Base-by-base conservation (phyloP, 2,888 invertebrate genomes). In the Flexamia atlantica region DNA sequence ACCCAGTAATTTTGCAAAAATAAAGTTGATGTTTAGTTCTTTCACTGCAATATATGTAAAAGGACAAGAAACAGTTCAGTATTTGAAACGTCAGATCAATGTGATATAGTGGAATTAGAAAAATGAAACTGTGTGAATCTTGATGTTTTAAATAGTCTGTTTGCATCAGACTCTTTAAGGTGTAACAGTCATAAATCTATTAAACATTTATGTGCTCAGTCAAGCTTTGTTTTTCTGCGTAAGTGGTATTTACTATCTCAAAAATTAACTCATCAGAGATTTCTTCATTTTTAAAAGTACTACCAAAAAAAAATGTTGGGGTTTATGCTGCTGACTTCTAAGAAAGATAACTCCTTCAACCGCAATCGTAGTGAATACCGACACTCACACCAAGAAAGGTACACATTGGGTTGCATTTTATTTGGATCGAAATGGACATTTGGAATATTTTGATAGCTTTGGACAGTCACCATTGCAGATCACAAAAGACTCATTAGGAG, bases 391-490 rank as follows among this genome's bases (percentile, higher is more conserved):
- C 30, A 68, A 28, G 28, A 9, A n/a, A n/a, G n/a, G n/a, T n/a
- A n/a, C n/a, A n/a, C n/a, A n/a, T n/a, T n/a, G n/a, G n/a, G n/a
- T n/a, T n/a, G n/a, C n/a, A n/a, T n/a, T n/a, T n/a, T n/a, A n/a
- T n/a, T n/a, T n/a, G n/a, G n/a, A n/a, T n/a, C n/a, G n/a, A n/a
- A n/a, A n/a, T n/a, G n/a, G n/a, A n/a, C n/a, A n/a, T n/a, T n/a
- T n/a, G n/a, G n/a, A 68, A 25, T 68, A 28, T 68, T 68, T 68
- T 28, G 68, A 68, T 28, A 68, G 68, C 28, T 68, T 28, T 28
- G 68, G 68, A 28, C 28, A 23, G 28, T 9, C 30, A 23, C 68
- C 68, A 5, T 68, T 28, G 25, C 30, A 23, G 28, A 68, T 28
- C 68, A 68, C 28, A 9, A 25, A 4, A 68, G 14, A 14, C 28